Conservation (phyloP, 2,888 invertebrate genomes). For the Tipula lateralis region DNA sequence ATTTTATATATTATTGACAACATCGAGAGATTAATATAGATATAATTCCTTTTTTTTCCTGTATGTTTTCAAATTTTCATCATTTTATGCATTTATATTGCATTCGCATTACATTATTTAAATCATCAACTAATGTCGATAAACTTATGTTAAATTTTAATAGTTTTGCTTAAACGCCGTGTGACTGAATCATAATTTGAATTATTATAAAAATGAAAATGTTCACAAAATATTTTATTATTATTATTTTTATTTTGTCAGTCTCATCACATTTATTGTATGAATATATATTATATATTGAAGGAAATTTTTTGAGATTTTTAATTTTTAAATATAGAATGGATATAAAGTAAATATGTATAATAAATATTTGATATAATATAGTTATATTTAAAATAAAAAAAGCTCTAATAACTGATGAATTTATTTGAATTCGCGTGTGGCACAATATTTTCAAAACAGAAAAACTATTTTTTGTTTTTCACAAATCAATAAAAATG, state of each 20-base stretch:
- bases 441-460: background rate
- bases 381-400: background rate
- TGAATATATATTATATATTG: background rate
- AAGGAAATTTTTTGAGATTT: background rate
- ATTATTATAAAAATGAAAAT: background rate
- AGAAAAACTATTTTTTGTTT: background rate
- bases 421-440: background rate
- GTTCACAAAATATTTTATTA: background rate
- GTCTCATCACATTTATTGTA: background rate
- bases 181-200: background rate
- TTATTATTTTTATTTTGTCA: background rate
- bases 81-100: background rate
- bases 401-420: background rate
- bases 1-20: background rate
- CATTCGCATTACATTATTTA: too few relatives aligned
- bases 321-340: background rate
- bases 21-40: background rate
- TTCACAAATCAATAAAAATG: background rate
- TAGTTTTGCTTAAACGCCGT: too few relatives aligned
- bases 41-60: background rate
- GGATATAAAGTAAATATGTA: background rate
- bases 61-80: background rate
- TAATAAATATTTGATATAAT: background rate
- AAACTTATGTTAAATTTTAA: too few relatives aligned
- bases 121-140: too few relatives aligned